Conservation (phyloP, 2,797 vertebrate genomes). For the Sebastes diaconus region DNA sequence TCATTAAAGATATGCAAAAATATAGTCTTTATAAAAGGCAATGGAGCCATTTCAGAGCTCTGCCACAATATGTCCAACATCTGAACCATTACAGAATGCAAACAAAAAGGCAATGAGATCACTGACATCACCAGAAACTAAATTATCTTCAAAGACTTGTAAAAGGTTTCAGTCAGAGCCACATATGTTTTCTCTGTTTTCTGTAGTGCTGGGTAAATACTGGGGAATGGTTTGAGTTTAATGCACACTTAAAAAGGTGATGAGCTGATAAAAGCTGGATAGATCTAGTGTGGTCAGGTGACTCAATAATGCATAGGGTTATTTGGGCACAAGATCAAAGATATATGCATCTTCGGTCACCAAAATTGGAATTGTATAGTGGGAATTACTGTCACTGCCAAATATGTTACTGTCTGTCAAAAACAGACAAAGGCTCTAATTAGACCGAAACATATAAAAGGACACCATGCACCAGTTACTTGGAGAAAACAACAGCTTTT, state of each 20-base stretch:
- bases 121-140: neutral
- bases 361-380: neutral
- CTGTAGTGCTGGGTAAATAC: neutral
- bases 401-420: neutral
- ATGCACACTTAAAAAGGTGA: no score
- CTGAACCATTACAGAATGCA: neutral
- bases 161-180: no score
- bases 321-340: neutral
- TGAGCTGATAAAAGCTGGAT: constrained; percentile 1
- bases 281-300: neutral
- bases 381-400: neutral
- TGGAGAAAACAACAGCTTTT: neutral
- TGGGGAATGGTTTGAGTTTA: no score
- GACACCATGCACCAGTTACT: neutral
- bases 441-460: neutral
- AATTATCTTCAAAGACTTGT: neutral
- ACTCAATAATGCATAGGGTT: neutral
- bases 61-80: neutral
- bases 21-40: no score
- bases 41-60: neutral
- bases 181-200: neutral
- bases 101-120: neutral
- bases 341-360: neutral
- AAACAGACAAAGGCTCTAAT: neutral
- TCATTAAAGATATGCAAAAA: neutral